Percentiles rank a stretch among this genome's conserved stretches.
phyloP scores from a whole-genome alignment of 2,797 vertebrate genomes.

The Staurois parvus region DNA sequence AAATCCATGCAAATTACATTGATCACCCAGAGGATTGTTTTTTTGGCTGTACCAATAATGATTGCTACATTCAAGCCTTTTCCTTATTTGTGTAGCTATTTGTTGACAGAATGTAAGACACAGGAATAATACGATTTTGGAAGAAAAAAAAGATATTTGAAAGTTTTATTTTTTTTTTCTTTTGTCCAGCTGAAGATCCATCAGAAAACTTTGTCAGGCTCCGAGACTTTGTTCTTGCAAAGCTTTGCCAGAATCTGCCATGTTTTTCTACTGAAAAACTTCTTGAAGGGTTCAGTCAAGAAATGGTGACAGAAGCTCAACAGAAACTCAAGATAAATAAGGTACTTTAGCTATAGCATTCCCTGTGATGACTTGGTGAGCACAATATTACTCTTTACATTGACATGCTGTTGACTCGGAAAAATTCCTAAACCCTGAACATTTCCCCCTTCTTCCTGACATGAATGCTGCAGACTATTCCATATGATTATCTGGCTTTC shows the following conservation, averaged over 20 bases:
- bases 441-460: conserved; percentile 16
- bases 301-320: conserved; percentile 90
- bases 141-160: not conserved
- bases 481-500: conserved; percentile 37
- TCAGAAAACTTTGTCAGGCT: conserved; percentile 96
- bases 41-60: no score
- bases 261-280: conserved; percentile 89
- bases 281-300: conserved; percentile 87
- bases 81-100: not conserved
- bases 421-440: conserved; percentile 37
- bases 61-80: not conserved
- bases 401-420: conserved; percentile 18
- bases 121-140: not conserved
- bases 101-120: not conserved
- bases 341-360: conserved; percentile 73
- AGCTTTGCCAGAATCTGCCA: conserved; percentile 88
- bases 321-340: conserved; percentile 98
- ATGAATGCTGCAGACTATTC: conserved; percentile 38
- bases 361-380: conserved; percentile 1
- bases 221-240: conserved; percentile 93
- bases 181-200: conserved; percentile 90
- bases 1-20: no score
- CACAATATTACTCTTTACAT: conserved; percentile 5
- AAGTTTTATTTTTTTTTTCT: conserved; percentile 8
- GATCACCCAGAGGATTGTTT: no score